Conservation (phyloP, 2,113 vertebrate species). For the Vidua macroura region DNA sequence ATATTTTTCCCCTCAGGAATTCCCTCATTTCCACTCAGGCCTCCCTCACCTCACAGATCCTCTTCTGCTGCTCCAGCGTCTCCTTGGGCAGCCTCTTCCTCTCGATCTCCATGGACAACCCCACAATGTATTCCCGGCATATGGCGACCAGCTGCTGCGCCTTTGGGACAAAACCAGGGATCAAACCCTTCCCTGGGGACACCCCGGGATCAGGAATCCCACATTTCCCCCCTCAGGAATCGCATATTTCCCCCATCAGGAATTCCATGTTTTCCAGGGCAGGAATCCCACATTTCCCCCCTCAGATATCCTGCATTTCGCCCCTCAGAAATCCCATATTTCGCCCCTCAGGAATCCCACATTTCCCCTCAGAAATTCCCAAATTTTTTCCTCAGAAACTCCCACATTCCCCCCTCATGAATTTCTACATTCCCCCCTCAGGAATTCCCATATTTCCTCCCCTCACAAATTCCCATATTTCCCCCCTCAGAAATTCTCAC, state of each 20-base stretch:
- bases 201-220: rapidly evolving
- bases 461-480: not conserved
- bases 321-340: not conserved
- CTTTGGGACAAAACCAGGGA: not conserved
- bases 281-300: rapidly evolving
- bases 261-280: too few species aligned
- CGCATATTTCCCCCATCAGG: too few species aligned
- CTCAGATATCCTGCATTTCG: not conserved
- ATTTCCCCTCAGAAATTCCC: not conserved
- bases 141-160: not conserved
- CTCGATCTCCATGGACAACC: not conserved
- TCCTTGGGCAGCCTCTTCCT: not conserved
- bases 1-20: not conserved
- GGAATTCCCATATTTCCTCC: rapidly evolving
- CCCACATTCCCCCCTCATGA: not conserved
- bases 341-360: too few species aligned
- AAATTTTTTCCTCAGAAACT: not conserved
- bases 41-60: not conserved
- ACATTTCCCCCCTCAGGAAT: not conserved
- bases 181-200: not conserved
- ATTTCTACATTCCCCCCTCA: not conserved
- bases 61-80: not conserved
- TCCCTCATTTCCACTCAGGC: not conserved
- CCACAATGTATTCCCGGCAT: not conserved
- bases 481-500: not conserved